phyloP scores from a whole-genome alignment of 2,888 invertebrate genomes.

The Scelioninae gen. 1 region DNA sequence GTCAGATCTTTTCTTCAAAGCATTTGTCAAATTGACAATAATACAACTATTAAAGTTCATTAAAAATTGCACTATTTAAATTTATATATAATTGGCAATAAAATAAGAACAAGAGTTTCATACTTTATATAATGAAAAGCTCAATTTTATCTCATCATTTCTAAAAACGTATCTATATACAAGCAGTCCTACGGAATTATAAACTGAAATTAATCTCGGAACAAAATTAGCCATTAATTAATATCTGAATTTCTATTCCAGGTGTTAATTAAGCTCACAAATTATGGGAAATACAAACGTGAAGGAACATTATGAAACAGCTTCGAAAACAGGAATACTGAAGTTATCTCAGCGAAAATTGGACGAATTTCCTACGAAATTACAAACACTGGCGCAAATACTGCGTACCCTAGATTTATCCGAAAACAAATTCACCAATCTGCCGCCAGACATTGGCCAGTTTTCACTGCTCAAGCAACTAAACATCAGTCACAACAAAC shows the following conservation, averaged over 20 bases:
- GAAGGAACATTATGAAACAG: slow-evolving; percentile 96
- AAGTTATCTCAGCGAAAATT: slow-evolving; percentile 93
- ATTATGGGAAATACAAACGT: slow-evolving; percentile 95
- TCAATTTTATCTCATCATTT: neutral
- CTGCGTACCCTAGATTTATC: slow-evolving; percentile 96
- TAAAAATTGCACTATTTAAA: no score
- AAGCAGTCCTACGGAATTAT: neutral
- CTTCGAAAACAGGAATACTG: slow-evolving; percentile 97
- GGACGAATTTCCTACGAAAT: slow-evolving; percentile 90
- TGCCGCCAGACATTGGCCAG: slow-evolving; percentile 92
- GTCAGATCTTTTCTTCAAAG: no score
- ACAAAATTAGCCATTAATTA: slow-evolving; percentile 14
- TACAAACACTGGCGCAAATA: slow-evolving; percentile 87
- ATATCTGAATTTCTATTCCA: slow-evolving; percentile 30
- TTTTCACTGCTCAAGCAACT: slow-evolving; percentile 90
- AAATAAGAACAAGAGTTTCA: neutral
- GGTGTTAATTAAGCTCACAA: slow-evolving; percentile 11
- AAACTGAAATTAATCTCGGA: slow-evolving; percentile 6
- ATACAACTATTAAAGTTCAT: no score
- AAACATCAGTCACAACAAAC: slow-evolving; percentile 92
- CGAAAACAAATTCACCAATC: slow-evolving; percentile 92
- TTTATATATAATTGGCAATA: no score
- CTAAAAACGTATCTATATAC: neutral
- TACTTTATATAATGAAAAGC: neutral
- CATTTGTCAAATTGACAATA: no score